These are phyloP conservation scores for Andrena marginata DNA, from an alignment of 2,888 invertebrate genomes.

Conservation along the genomic window DNA sequence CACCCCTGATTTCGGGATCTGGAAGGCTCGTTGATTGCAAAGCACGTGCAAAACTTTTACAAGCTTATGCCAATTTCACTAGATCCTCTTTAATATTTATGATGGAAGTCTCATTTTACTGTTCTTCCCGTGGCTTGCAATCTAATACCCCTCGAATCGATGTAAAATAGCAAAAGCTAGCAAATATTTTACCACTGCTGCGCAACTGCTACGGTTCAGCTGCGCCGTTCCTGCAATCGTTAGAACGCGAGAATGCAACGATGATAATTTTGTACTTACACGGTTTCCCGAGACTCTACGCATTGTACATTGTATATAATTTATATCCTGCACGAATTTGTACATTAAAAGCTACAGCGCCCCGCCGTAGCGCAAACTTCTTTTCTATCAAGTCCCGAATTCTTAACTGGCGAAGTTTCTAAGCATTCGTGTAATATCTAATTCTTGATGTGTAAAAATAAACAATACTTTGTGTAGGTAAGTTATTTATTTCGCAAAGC, in stretches of 20 bases:
- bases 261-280: neutral
- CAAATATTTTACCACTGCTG: neutral
- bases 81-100: neutral
- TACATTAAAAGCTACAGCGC: slow-evolving; percentile 7
- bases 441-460: slow-evolving; percentile 41
- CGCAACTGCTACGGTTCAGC: neutral
- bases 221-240: slow-evolving; percentile 16
- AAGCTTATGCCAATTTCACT: neutral
- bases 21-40: neutral
- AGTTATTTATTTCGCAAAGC: neutral
- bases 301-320: slow-evolving; percentile 22
- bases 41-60: neutral
- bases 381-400: slow-evolving; percentile 12
- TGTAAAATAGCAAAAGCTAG: neutral
- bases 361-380: neutral
- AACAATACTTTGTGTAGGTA: slow-evolving; percentile 13
- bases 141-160: neutral
- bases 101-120: neutral
- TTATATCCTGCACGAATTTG: neutral
- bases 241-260: slow-evolving; percentile 14
- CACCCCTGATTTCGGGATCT: neutral
- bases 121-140: neutral
- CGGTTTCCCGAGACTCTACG: neutral
- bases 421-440: slow-evolving; percentile 6
- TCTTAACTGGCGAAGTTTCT: neutral